Base-by-base conservation (phyloP, 2,888 invertebrate genomes). In the Acanthacorydalis orientalis region DNA sequence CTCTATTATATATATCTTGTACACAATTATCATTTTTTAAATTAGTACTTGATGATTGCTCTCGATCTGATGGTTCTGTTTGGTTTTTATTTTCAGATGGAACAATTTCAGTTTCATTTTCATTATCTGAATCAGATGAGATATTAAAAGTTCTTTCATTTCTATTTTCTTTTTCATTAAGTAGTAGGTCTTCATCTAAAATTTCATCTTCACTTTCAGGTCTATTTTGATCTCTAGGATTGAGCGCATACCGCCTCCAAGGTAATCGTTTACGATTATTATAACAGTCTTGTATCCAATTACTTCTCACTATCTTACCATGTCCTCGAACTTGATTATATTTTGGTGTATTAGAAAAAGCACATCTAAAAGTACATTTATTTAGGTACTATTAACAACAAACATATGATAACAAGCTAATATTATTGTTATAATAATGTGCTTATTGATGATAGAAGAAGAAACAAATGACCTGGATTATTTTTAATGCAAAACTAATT, bases 311-410 rank as follows among this genome's bases (percentile, higher is more conserved):
- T 48, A 80, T 85, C 50, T 75, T 75, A 1, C 75, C 71, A 50
- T 72, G 72, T 1, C 75, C 74, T 54, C 71, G 72, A 2, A 83
- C 83, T 64, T 82, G 76, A 45, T 75, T 74, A 61, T 83, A 83
- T 64, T 92, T 92, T 4, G 92, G 93, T 6, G 92, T 92, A 63
- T 86, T 86, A 6, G 75, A 68, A 66, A 90, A 91, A 10, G 92
- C 91, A 68, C 91, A 92, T 41, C 91, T 90, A 64, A 68, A 65
- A 48, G 43, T n/a, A n/a, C n/a, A n/a, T n/a, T n/a, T n/a, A n/a
- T n/a, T 6, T 35, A 12, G 31, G 2, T 14, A 16, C 14, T 47
- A 12, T n/a, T 16, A 2, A 39, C 33, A 34, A 23, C 15, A 23
- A n/a, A n/a, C n/a, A n/a, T n/a, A n/a, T n/a, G n/a, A n/a, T n/a